Percentiles rank a stretch among this genome's conserved stretches.
These are phyloP conservation scores for Agrotis puta DNA, from an alignment of 2,888 invertebrate genomes.

Conservation along the genomic window DNA sequence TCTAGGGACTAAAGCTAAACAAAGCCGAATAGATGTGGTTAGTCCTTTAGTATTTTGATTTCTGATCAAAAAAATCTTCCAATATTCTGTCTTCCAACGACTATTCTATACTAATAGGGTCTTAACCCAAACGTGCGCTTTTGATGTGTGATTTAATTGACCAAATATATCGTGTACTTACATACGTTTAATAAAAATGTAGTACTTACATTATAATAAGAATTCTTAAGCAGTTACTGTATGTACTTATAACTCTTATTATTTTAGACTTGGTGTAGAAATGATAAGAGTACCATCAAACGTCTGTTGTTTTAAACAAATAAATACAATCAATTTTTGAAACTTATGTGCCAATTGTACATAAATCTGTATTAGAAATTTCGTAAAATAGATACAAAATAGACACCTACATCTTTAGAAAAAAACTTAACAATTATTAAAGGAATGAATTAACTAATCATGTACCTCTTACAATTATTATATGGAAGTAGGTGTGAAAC, in stretches of 20 bases:
- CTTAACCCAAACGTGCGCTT: constrained; percentile 68
- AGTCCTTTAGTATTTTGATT: not conserved
- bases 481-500: constrained; percentile 3
- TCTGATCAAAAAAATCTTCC: constrained; percentile 31
- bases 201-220: constrained; percentile 58
- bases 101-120: constrained; percentile 31
- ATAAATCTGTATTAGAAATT: constrained; percentile 49
- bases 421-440: constrained; percentile 34
- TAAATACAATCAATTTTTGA: constrained; percentile 68
- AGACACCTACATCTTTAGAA: constrained; percentile 32
- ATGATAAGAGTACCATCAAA: constrained; percentile 38
- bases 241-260: constrained; percentile 66
- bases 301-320: constrained; percentile 62
- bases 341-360: constrained; percentile 77
- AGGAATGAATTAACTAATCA: constrained; percentile 36
- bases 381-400: constrained; percentile 37
- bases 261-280: constrained; percentile 27
- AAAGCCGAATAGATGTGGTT: no score
- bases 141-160: constrained; percentile 83
- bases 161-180: constrained; percentile 80
- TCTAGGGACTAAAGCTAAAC: no score
- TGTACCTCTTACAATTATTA: constrained; percentile 42
- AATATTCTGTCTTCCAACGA: constrained; percentile 68
- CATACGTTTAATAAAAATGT: constrained; percentile 71
- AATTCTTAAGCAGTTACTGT: constrained; percentile 60